Base-by-base conservation (phyloP, 2,888 invertebrate genomes). In the Ormyrus thymus region DNA sequence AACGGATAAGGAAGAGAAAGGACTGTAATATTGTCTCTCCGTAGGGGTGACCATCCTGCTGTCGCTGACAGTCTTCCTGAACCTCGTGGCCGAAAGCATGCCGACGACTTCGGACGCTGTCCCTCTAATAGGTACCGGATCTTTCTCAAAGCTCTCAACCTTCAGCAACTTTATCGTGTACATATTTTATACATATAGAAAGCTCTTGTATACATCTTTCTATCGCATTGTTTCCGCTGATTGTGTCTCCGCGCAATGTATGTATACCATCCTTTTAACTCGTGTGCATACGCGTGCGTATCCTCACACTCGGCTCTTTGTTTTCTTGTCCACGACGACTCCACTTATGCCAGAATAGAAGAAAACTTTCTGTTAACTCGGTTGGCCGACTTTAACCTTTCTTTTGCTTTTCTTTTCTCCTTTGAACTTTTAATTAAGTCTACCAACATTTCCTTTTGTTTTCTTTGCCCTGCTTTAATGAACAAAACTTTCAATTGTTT, bases 61-160 rank as follows among this genome's bases (percentile, higher is more conserved):
- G 92, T 98, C 98, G 91, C 95, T 98, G 94, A 98, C 97, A 92
- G 97, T 98, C 92, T 98, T 98, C 94, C 95, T 97, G 92, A 97
- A 97, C 93, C 95, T 98, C 93, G 97, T 98, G 90, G 97, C 97
- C 87, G 97, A 98, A 94, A 97, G 97, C 92, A 96, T 98, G 95
- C 97, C 97, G 91, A 94, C 95, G 72, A 90, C 95, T 88, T 95
- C 95, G 91, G 95, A 95, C 91, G 95, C 95, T 91, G 95, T 95
- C 91, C 95, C 95, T 91, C 92, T 95, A 91, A 95, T 95, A 94
- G 95, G 95, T 95, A 90, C 86, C 83, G 84, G 58, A 58, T n/a
- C 29, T 7, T 11, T 65, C 53, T 55, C 50, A 66, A 51, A 71
- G 43, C 7, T 29, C 29, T 46, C 59, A 50, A 8, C 9, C 58